These are phyloP conservation scores for Dorcus parallelipipedus DNA, from an alignment of 2,888 invertebrate species.

Conservation along the genomic window DNA sequence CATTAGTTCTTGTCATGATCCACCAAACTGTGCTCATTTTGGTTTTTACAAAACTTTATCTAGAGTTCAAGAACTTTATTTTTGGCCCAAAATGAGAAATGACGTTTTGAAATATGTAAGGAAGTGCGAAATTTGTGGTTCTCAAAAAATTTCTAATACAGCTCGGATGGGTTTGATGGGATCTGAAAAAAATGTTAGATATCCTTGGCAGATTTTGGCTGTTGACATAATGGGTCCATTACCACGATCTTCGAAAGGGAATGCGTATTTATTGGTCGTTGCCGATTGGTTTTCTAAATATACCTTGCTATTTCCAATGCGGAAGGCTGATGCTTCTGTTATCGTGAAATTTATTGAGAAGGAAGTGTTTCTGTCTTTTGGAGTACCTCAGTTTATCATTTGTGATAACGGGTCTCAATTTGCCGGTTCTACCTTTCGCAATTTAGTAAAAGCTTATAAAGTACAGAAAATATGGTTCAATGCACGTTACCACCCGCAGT, in stretches of 20 bases:
- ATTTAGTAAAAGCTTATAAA: neutral
- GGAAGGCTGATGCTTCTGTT: neutral
- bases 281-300: neutral
- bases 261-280: neutral
- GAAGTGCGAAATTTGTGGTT: neutral
- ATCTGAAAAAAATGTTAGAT: neutral
- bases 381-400: neutral
- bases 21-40: constrained; percentile 18
- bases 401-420: neutral
- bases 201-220: neutral
- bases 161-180: neutral
- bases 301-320: too few species aligned
- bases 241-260: neutral
- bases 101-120: neutral
- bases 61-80: constrained; percentile 23
- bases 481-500: too few species aligned
- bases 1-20: constrained; percentile 1
- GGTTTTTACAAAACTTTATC: constrained; percentile 21
- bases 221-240: neutral
- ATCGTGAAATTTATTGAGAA: neutral
- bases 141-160: neutral
- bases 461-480: too few species aligned
- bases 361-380: neutral
- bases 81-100: constrained; percentile 18
- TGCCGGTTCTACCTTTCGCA: neutral